These are phyloP conservation scores for Porphyrio hochstetteri DNA, from an alignment of 2,113 vertebrate species.

Conservation along the genomic window DNA sequence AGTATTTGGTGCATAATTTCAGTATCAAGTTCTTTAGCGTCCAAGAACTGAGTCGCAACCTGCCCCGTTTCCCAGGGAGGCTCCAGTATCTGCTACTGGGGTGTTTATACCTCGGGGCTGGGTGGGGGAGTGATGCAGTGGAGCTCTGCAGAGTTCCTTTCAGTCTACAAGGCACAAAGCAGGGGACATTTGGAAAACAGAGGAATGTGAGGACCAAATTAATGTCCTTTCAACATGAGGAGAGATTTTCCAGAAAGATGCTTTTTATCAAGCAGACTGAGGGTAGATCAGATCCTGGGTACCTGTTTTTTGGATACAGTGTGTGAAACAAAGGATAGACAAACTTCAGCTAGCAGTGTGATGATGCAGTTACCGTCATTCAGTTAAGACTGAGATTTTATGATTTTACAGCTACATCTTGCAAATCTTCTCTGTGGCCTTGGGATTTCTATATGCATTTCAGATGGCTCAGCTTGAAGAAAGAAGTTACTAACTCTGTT, in stretches of 20 bases:
- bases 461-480: background rate
- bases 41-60: background rate
- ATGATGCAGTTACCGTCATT: background rate
- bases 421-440: background rate
- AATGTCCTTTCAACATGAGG: background rate
- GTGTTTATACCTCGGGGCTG: background rate
- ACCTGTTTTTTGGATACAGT: background rate
- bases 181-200: background rate
- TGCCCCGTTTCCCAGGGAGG: background rate
- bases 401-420: background rate
- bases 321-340: background rate
- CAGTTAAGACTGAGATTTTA: background rate
- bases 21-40: background rate
- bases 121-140: rapidly evolving
- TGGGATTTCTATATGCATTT: background rate
- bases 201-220: background rate
- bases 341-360: background rate
- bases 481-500: too few species aligned
- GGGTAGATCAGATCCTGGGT: background rate
- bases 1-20: background rate
- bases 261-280: background rate
- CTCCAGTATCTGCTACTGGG: background rate
- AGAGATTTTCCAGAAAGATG: background rate
- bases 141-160: background rate
- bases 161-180: background rate